Base-by-base conservation (phyloP, 2,113 vertebrate genomes). In the Fulica atra region DNA sequence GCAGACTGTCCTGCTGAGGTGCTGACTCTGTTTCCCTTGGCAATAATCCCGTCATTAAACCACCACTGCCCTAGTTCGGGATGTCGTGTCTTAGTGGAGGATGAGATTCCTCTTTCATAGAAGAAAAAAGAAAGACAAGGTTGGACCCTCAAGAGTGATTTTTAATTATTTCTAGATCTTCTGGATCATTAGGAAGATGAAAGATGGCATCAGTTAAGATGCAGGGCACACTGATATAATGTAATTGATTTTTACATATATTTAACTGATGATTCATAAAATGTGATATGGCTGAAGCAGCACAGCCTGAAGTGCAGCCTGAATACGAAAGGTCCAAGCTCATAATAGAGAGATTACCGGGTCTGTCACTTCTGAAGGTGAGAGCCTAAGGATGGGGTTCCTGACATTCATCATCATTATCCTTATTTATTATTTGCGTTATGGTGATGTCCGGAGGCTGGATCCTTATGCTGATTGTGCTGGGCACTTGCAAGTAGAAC, bases 91-190 rank as follows among this genome's bases (percentile, higher is more conserved):
- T 51, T 92, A 68, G 33, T 4, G 65, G 36, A 83, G 81, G 70
- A 74, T 92, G 84, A 94, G 95, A 96, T 94, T 56, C 70, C 20
- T 71, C 60, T 64, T 36, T 51, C 26, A 40, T 40, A 48, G 48
- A 46, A 77, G 21, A 57, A 51, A 82, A 68, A 60, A 83, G 31
- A 78, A 24, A 95, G 89, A 73, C 73, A 85, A 97, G 95, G 89
- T 82, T 98, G 85, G 89, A 89, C 96, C 94, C 92, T 98, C 96
- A n/a, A 85, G 87, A 98, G 91, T 18, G 90, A 96, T 96, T 97
- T 98, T 97, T 97, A 98, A 98, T 98, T 97, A 97, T 98, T 98
- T 97, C 97, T 95, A 97, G 92, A 97, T 97, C 97, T 96, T 97
- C 92, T 97, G 96, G 96, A 97, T 97, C 97, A 97, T 97, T 98